phyloP scores from a whole-genome alignment of 2,113 vertebrate species.

The Microtus richardsoni region DNA sequence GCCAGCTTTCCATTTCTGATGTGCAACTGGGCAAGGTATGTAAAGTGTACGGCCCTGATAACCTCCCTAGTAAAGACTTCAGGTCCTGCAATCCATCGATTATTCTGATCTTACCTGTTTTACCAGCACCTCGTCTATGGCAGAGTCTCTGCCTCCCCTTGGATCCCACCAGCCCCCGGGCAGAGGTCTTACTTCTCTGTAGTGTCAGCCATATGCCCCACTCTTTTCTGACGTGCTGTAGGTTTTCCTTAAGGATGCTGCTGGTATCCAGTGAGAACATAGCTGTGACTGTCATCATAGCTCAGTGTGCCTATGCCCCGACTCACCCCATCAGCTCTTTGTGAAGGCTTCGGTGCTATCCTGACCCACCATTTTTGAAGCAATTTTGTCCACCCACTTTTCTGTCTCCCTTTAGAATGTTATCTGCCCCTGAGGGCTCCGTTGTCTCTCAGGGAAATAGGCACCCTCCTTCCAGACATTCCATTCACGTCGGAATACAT shows the following conservation, averaged over 20 bases:
- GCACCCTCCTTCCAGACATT: neutral
- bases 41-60: neutral
- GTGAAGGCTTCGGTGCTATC: neutral
- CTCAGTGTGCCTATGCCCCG: neutral
- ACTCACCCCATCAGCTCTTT: neutral
- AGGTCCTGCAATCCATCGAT: neutral
- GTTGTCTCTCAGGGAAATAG: neutral
- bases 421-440: neutral
- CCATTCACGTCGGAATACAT: slow-evolving; percentile 48
- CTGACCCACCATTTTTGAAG: neutral
- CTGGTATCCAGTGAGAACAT: neutral
- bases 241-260: neutral
- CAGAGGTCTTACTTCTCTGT: neutral
- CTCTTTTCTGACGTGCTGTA: neutral
- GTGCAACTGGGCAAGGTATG: neutral
- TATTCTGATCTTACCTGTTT: neutral
- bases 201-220: neutral
- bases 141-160: neutral
- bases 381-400: neutral
- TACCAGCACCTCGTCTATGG: neutral
- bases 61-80: neutral
- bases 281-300: neutral
- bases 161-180: neutral
- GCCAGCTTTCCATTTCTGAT: slow-evolving; percentile 7
- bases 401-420: neutral